Evolutionary conservation across 2,888 invertebrate species (phyloP).

Genomic region (Agriopis leucophaearia): DNA sequence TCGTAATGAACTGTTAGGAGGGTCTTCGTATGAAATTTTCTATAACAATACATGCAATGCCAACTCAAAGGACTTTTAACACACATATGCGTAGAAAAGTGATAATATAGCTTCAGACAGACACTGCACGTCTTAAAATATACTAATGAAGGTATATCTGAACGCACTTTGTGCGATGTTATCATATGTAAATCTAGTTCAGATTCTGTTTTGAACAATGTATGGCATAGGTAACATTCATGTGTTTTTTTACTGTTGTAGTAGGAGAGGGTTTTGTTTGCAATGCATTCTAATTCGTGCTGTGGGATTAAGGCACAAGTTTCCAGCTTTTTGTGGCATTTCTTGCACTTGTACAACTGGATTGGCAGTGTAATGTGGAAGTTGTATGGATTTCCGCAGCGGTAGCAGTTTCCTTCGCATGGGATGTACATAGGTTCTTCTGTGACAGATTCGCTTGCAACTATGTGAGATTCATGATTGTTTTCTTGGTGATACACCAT

Average conservation of each 20-base stretch:
- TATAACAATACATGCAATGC: constrained; percentile 50
- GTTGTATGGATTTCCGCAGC: constrained; percentile 51
- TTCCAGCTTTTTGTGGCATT: constrained; percentile 42
- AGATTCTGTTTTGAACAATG: neutral
- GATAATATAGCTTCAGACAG: constrained; percentile 33
- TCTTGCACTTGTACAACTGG: constrained; percentile 43
- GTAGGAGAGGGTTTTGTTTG: too few species aligned
- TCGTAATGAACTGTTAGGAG: constrained; percentile 42
- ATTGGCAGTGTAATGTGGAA: constrained; percentile 30
- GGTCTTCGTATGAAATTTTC: constrained; percentile 45
- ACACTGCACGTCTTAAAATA: constrained; percentile 32
- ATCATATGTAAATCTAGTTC: constrained; percentile 46
- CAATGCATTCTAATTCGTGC: constrained; percentile 16
- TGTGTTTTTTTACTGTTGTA: too few species aligned
- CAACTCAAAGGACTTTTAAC: neutral
- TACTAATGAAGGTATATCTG: constrained; percentile 50
- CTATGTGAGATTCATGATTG: constrained; percentile 50
- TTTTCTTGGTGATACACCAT: constrained; percentile 40
- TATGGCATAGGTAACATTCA: neutral
- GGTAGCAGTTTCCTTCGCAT: constrained; percentile 52
- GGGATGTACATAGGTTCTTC: constrained; percentile 16
- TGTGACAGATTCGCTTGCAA: constrained; percentile 34
- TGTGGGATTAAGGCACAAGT: constrained; percentile 43
- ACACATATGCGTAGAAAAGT: constrained; percentile 50
- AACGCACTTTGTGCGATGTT: constrained; percentile 53